Evolutionary conservation across 2,888 invertebrate species (phyloP).

Genomic region (Acrobasis repandana): DNA sequence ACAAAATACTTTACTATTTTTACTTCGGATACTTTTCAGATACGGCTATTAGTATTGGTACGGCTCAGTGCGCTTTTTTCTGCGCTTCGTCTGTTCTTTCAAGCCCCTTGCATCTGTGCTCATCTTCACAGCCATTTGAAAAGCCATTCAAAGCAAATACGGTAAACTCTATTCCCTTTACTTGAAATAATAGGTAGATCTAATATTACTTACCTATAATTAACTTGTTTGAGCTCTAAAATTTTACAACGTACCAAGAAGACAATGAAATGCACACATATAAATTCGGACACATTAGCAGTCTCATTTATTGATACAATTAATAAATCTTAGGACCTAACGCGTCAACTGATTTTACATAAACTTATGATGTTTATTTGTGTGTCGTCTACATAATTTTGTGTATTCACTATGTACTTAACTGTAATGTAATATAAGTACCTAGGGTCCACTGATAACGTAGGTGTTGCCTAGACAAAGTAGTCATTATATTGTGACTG

Average conservation of each 20-base stretch:
- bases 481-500: conserved; percentile 11
- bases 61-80: too few species aligned
- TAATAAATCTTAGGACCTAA: conserved; percentile 9
- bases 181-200: too few species aligned
- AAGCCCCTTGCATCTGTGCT: too few species aligned
- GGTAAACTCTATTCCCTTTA: too few species aligned
- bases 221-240: too few species aligned
- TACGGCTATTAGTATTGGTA: too few species aligned
- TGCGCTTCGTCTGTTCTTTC: too few species aligned
- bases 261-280: neutral
- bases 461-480: conserved; percentile 30
- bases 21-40: too few species aligned
- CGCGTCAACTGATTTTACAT: conserved; percentile 3
- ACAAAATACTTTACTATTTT: too few species aligned
- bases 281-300: neutral
- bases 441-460: conserved; percentile 60
- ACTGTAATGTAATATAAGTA: conserved; percentile 45
- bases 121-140: too few species aligned
- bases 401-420: conserved; percentile 21
- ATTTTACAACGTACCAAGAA: neutral
- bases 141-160: too few species aligned
- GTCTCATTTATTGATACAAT: neutral
- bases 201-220: too few species aligned
- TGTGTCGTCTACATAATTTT: conserved; percentile 17
- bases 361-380: conserved; percentile 14